These are phyloP conservation scores for Battus philenor DNA, from an alignment of 1,140 invertebrate species.

Conservation along the genomic window DNA sequence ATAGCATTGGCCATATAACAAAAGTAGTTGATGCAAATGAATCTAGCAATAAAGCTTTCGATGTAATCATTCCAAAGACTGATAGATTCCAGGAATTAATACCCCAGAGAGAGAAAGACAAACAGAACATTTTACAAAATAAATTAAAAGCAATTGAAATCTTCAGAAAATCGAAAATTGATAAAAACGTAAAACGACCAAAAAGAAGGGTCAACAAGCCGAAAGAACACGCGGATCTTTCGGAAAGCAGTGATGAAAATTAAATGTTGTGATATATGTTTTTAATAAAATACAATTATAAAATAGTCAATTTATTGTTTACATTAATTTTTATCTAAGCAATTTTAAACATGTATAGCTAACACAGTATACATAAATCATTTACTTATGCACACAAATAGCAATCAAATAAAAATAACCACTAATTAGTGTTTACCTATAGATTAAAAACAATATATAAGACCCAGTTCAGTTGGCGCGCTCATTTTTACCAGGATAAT, in stretches of 20 bases:
- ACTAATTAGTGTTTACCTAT: constrained; percentile 4
- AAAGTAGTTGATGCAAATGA: constrained; percentile 32
- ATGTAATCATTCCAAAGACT: constrained; percentile 50
- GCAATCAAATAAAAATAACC: constrained; percentile 5
- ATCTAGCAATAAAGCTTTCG: constrained; percentile 24
- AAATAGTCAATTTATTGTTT: constrained; percentile 70
- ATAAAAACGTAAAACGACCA: constrained; percentile 74
- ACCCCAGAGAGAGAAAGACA: constrained; percentile 83
- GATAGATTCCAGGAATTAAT: constrained; percentile 78
- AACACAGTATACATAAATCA: constrained; percentile 10
- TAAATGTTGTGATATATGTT: constrained; percentile 30
- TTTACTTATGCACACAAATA: constrained; percentile 14
- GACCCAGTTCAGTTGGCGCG: constrained; percentile 3
- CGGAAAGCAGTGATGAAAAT: constrained; percentile 80
- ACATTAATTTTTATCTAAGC: constrained; percentile 30
- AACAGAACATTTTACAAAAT: constrained; percentile 78
- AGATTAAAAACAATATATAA: constrained; percentile 4
- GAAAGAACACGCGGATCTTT: constrained; percentile 79
- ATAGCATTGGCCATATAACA: constrained; percentile 26
- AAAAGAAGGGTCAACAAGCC: constrained; percentile 60
- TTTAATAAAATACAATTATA: constrained; percentile 42
- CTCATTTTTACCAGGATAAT: background rate
- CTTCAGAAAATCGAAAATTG: constrained; percentile 81
- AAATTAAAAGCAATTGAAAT: constrained; percentile 87
- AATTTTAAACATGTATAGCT: constrained; percentile 21